A percentile compares a stretch with the other conserved stretches of the same genome.
Conservation (phyloP, 2,797 vertebrate genomes). For the Spheniscus humboldti region DNA sequence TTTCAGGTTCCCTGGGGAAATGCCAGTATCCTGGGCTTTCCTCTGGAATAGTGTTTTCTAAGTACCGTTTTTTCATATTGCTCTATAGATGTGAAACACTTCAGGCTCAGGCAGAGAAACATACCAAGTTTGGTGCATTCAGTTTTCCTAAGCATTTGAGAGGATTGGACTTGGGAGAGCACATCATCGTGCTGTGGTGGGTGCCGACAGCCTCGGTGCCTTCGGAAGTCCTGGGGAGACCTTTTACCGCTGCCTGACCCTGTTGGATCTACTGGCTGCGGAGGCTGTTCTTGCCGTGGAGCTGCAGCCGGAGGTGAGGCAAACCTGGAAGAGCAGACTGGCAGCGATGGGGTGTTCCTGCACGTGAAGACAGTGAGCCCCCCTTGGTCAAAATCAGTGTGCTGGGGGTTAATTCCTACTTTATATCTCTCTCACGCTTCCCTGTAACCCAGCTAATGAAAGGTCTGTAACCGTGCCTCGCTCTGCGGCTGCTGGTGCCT, state of each 20-base stretch:
- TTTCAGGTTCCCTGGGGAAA: not conserved
- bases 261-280: accelerated
- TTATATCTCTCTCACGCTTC: accelerated
- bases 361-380: not conserved
- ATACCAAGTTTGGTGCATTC: accelerated
- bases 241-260: not conserved
- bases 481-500: not conserved
- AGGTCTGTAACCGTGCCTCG: accelerated
- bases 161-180: not conserved
- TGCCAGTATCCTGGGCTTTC: accelerated
- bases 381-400: not conserved
- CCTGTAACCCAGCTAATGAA: not conserved
- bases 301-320: not conserved
- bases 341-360: not conserved
- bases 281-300: not conserved
- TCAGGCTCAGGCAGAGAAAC: not conserved
- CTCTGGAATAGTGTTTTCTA: not conserved
- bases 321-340: not conserved
- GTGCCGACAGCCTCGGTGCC: accelerated
- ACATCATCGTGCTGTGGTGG: accelerated
- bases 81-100: not conserved
- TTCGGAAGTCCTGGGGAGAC: not conserved
- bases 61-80: not conserved
- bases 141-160: not conserved
- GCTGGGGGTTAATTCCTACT: not conserved